Conservation (phyloP, 2,797 vertebrate species). For the Mastacembelus armatus region DNA sequence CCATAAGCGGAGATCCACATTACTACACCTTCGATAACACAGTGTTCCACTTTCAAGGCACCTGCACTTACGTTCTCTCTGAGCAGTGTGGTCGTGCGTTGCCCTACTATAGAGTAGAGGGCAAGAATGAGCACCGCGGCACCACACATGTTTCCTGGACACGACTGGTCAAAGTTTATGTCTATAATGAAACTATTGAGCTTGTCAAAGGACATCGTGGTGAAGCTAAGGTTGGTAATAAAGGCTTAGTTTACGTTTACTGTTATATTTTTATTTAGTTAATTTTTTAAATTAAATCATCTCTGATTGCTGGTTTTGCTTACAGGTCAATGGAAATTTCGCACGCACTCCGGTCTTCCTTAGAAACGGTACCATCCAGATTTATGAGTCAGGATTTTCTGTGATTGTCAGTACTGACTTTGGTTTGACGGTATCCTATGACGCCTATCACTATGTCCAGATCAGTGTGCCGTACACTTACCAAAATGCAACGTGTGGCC, state of each 20-base stretch:
- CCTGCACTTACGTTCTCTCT: conserved; percentile 80
- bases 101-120: conserved; percentile 76
- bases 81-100: conserved; percentile 53
- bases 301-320: conserved; percentile 1
- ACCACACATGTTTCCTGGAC: conserved; percentile 74
- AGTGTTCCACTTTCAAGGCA: conserved; percentile 80
- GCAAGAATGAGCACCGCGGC: conserved; percentile 75
- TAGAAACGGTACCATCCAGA: conserved; percentile 55
- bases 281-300: neutral
- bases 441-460: conserved; percentile 54
- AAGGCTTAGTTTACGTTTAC: too few species aligned
- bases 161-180: conserved; percentile 70
- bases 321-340: conserved; percentile 74
- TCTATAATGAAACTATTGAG: conserved; percentile 71
- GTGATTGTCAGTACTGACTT: conserved; percentile 71
- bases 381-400: conserved; percentile 73
- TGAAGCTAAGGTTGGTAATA: conserved; percentile 63
- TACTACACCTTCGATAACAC: conserved; percentile 77
- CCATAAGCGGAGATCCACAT: conserved; percentile 79
- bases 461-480: conserved; percentile 70
- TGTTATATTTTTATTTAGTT: neutral
- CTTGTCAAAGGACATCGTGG: conserved; percentile 66
- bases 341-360: conserved; percentile 66
- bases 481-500: conserved; percentile 72
- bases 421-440: conserved; percentile 75